A percentile compares a stretch with the other conserved stretches of the same genome.
These are phyloP conservation scores for Macrosiphum euphorbiae DNA, from an alignment of 2,888 invertebrate species.

Conservation along the genomic window DNA sequence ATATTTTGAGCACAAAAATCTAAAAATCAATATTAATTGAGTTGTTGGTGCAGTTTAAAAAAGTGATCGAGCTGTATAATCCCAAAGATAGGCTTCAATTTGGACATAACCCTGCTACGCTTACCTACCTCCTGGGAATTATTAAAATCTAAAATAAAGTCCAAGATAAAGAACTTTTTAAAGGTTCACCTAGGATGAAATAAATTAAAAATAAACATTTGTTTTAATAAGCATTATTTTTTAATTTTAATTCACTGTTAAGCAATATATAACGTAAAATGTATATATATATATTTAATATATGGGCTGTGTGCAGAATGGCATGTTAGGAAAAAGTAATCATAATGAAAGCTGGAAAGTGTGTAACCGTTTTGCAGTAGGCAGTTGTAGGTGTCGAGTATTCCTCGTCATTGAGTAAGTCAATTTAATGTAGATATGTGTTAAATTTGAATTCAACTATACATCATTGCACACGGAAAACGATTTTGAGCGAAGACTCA, in stretches of 20 bases:
- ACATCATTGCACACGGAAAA: no score
- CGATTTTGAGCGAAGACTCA: no score
- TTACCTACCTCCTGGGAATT: not conserved
- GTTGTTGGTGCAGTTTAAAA: not conserved
- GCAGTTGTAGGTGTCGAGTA: no score
- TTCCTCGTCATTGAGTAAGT: no score
- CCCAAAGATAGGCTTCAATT: not conserved
- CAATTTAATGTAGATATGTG: no score
- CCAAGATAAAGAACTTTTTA: not conserved
- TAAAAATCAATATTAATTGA: not conserved
- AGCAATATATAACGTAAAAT: no score
- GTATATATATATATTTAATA: not conserved
- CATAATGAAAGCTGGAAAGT: no score
- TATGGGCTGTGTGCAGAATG: not conserved
- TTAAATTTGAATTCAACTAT: no score
- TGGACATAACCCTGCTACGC: not conserved
- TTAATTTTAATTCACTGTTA: not conserved
- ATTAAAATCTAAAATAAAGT: not conserved
- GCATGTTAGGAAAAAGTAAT: not conserved
- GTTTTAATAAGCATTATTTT: not conserved
- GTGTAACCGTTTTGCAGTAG: no score
- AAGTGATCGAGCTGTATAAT: not conserved
- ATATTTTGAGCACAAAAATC: not conserved
- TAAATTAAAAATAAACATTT: conserved; percentile 26
- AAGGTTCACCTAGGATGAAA: not conserved